phyloP scores from a whole-genome alignment of 2,113 vertebrate species.

The Oryzias melastigma region DNA sequence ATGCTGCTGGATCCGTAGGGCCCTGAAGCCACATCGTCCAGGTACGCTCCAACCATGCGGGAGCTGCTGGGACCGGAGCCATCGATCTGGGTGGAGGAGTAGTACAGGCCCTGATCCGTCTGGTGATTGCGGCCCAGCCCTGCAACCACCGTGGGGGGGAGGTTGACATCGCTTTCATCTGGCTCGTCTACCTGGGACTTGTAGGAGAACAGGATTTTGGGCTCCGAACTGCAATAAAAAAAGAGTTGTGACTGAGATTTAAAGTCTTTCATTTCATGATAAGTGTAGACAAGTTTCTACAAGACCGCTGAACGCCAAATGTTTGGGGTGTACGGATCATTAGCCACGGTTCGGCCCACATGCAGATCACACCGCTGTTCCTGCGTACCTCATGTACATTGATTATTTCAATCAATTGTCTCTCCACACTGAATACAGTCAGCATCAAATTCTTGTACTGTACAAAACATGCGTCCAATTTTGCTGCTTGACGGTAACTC shows the following conservation, averaged over 20 bases:
- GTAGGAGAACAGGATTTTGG: slow-evolving; percentile 98
- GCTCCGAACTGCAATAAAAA: slow-evolving; percentile 83
- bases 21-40: slow-evolving; percentile 92
- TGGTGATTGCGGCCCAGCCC: slow-evolving; percentile 83
- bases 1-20: slow-evolving; percentile 86
- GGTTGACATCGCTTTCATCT: slow-evolving; percentile 90
- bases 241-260: neutral
- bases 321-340: too few species aligned
- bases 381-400: too few species aligned
- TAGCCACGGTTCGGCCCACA: too few species aligned
- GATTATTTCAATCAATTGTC: too few species aligned
- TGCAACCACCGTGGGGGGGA: slow-evolving; percentile 88
- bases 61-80: slow-evolving; percentile 84
- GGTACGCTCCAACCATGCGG: slow-evolving; percentile 82
- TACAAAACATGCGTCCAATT: too few species aligned
- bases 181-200: slow-evolving; percentile 97
- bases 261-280: too few species aligned
- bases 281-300: too few species aligned
- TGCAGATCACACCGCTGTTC: too few species aligned
- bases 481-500: too few species aligned
- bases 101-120: slow-evolving; percentile 82
- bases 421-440: too few species aligned
- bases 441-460: too few species aligned
- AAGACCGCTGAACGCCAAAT: too few species aligned
- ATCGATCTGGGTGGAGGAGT: slow-evolving; percentile 94